Evolutionary conservation across 2,888 invertebrate genomes (phyloP), one percentile per base, ranked within the genome.

Genomic region (Pristionchus entomophagus): DNA sequence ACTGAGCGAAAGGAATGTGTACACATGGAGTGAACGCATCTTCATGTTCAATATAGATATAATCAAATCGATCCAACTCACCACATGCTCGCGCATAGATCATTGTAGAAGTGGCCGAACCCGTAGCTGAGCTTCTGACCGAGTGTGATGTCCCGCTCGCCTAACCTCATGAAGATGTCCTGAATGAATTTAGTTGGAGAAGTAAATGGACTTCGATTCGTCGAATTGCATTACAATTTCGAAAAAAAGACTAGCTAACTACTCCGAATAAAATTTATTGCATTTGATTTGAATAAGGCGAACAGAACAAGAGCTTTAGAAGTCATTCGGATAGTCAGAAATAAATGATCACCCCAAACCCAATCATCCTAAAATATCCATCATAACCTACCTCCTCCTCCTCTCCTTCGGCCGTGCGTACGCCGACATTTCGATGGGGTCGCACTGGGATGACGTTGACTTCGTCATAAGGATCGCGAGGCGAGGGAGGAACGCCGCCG

Each of bases 11-110:
- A n/a, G n/a, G n/a, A n/a, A 17, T 41, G 22, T 17, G n/a, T 17
- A 8, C 6, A 17, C 56, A 22, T 56, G 56, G 10, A 22, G 22
- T 45, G 12, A 56, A 5, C 56, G n/a, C 22, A 56, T 56, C 17
- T 56, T n/a, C 19, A 22, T 56, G 10, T n/a, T 5, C 56, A 56
- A n/a, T 10, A n/a, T 29, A 94, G 97, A 97, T 17, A 22, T 56
- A 22, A 56, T 22, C n/a, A 26, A 10, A n/a, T n/a, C n/a, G n/a
- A n/a, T 35, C 5, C 19, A 2, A 12, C 82, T 83, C 0, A 84
- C 85, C 97, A 97, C 95, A 97, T 96, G 87, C 97, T 96, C 29
- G 97, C 97, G 94, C 97, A 97, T 65, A 97, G 95, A 94, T 98
- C 97, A 94, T 97, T 98, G 91, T 97, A 95, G 82, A 97, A 95